These are phyloP conservation scores for Rhinella marina DNA, from an alignment of 2,797 vertebrate species.

Conservation along the genomic window DNA sequence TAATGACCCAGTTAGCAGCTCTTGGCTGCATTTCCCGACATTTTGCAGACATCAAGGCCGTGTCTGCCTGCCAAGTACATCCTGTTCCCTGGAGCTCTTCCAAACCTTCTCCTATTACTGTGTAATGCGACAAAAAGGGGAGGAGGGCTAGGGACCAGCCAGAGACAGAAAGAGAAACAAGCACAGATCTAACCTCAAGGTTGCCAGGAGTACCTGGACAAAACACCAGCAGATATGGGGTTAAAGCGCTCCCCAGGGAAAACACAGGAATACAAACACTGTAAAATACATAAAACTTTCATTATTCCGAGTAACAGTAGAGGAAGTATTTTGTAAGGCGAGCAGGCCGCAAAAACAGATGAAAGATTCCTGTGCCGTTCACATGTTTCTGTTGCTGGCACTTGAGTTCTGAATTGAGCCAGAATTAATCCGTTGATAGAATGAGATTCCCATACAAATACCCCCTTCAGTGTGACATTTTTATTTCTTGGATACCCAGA, in stretches of 20 bases:
- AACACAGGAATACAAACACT: slow-evolving; percentile 23
- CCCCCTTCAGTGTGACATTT: neutral
- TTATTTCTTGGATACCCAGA: neutral
- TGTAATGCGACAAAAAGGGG: slow-evolving; percentile 81
- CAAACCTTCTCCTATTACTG: slow-evolving; percentile 81
- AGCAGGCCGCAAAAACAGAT: slow-evolving; percentile 38
- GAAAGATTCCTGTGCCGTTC: slow-evolving; percentile 2
- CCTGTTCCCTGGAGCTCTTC: slow-evolving; percentile 83
- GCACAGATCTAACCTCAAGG: slow-evolving; percentile 30
- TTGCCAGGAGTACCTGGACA: slow-evolving; percentile 14
- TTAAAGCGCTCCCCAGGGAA: slow-evolving; percentile 45
- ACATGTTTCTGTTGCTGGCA: slow-evolving; percentile 8
- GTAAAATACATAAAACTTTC: slow-evolving; percentile 35
- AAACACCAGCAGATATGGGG: slow-evolving; percentile 7
- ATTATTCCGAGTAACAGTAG: slow-evolving; percentile 58
- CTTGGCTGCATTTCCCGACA: slow-evolving; percentile 83
- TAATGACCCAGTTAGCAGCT: slow-evolving; percentile 86
- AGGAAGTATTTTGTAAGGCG: slow-evolving; percentile 36
- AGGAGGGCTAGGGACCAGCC: slow-evolving; percentile 73
- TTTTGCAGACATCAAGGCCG: slow-evolving; percentile 83
- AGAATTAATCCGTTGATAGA: slow-evolving; percentile 18
- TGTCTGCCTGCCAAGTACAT: slow-evolving; percentile 82
- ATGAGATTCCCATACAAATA: slow-evolving; percentile 15
- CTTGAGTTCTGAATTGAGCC: slow-evolving; percentile 19
- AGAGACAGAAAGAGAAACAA: slow-evolving; percentile 63